These are phyloP conservation scores for Guaruba guarouba DNA, from an alignment of 2,113 vertebrate genomes.

Conservation along the genomic window DNA sequence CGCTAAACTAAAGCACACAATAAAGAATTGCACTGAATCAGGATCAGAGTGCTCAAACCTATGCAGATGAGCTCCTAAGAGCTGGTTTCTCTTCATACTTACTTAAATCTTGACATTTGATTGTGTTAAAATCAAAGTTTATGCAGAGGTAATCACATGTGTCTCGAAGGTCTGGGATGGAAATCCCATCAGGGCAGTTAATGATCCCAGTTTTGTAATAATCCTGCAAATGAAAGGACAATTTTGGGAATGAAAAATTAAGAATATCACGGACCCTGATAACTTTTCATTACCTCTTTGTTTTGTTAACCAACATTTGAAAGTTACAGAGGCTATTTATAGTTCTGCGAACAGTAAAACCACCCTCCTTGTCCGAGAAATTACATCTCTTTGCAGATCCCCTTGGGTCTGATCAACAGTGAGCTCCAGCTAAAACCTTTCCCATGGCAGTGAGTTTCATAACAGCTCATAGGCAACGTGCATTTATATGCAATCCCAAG, in stretches of 20 bases:
- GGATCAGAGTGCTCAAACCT: background rate
- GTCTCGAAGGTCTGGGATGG: conserved; percentile 80
- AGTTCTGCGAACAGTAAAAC: background rate
- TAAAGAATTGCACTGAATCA: background rate
- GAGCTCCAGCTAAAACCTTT: background rate
- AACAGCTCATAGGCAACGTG: background rate
- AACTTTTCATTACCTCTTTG: background rate
- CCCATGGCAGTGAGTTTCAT: background rate
- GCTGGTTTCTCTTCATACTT: conserved; percentile 44
- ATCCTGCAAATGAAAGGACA: conserved; percentile 69
- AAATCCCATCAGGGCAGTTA: conserved; percentile 83
- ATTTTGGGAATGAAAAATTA: background rate
- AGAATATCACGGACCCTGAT: background rate
- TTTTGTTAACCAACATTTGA: background rate
- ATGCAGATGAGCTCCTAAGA: background rate
- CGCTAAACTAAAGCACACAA: background rate
- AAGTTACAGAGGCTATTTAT: background rate
- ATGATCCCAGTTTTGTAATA: conserved; percentile 83
- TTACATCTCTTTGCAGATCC: background rate
- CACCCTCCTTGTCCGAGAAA: background rate
- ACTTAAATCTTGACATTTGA: conserved; percentile 85
- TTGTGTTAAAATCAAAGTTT: conserved; percentile 83
- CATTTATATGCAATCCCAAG: background rate
- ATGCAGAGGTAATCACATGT: conserved; percentile 85
- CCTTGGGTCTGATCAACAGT: background rate